A percentile compares a stretch with the other conserved stretches of the same genome.
These are phyloP conservation scores for Apocrypta bakeri DNA, from an alignment of 1,140 invertebrate species.

Conservation along the genomic window DNA sequence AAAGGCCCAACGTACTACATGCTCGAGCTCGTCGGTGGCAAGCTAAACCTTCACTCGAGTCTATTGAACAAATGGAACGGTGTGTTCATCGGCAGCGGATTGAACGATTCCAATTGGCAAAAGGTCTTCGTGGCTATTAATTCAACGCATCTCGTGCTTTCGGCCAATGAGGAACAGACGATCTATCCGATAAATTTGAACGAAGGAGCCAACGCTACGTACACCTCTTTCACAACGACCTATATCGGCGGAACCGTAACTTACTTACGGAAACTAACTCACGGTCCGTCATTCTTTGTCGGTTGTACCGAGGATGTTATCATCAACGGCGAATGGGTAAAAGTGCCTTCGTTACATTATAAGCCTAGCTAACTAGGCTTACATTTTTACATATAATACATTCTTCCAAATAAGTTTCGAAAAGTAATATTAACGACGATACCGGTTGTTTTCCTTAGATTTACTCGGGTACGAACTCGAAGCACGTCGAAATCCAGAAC, in stretches of 20 bases:
- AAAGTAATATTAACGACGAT: neutral
- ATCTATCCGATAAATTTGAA: conserved; percentile 89
- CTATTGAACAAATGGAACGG: conserved; percentile 92
- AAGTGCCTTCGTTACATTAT: neutral
- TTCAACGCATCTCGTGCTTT: conserved; percentile 87
- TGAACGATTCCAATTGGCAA: conserved; percentile 92
- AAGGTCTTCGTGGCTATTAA: conserved; percentile 91
- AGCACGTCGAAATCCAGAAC: conserved; percentile 72
- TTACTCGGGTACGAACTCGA: conserved; percentile 60
- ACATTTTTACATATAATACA: too few species aligned
- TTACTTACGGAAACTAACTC: conserved; percentile 80
- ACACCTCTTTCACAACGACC: conserved; percentile 87
- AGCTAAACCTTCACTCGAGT: conserved; percentile 89
- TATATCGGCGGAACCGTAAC: conserved; percentile 85
- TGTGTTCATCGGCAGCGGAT: conserved; percentile 86
- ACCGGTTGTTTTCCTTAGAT: conserved; percentile 34
- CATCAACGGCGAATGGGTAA: conserved; percentile 88
- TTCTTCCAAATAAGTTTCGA: neutral
- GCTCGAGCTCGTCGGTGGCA: conserved; percentile 85
- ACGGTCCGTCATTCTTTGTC: conserved; percentile 85
- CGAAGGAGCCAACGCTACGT: conserved; percentile 81
- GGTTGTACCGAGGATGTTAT: conserved; percentile 94
- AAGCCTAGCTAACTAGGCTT: too few species aligned
- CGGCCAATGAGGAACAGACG: conserved; percentile 91
- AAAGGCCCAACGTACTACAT: conserved; percentile 88